Percentiles rank a stretch among this genome's conserved stretches.
Conservation (phyloP, 2,113 vertebrate species). For the Phyllostomus hastatus region DNA sequence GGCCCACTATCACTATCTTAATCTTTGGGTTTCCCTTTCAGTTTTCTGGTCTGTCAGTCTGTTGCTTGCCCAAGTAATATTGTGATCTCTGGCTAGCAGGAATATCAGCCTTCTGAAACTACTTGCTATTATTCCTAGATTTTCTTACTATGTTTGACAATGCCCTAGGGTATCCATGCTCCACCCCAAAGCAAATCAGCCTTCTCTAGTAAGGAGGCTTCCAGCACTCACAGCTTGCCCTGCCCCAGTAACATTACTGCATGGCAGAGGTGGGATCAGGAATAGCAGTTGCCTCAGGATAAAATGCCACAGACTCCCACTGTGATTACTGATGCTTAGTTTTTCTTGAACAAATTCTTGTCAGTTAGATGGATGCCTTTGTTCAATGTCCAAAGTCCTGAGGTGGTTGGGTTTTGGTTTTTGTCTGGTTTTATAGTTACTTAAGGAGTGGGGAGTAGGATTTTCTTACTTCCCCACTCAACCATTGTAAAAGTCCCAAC, state of each 20-base stretch:
- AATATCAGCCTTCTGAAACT: background rate
- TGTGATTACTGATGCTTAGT: background rate
- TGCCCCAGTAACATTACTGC: background rate
- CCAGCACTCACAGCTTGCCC: background rate
- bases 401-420: background rate
- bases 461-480: background rate
- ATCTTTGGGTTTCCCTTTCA: background rate
- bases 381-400: background rate
- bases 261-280: background rate
- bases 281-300: background rate
- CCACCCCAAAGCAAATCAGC: background rate
- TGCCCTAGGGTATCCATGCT: background rate
- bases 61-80: background rate
- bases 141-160: background rate
- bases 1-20: background rate
- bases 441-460: background rate
- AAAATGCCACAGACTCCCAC: background rate
- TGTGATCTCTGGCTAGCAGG: background rate
- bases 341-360: conserved; percentile 11
- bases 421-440: background rate
- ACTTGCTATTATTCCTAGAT: background rate
- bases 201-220: background rate
- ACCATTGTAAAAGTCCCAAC: background rate
- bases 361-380: background rate
- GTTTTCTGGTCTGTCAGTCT: background rate